Evolutionary conservation across 1,140 invertebrate species (phyloP).

Genomic region (Drosophila kikkawai): DNA sequence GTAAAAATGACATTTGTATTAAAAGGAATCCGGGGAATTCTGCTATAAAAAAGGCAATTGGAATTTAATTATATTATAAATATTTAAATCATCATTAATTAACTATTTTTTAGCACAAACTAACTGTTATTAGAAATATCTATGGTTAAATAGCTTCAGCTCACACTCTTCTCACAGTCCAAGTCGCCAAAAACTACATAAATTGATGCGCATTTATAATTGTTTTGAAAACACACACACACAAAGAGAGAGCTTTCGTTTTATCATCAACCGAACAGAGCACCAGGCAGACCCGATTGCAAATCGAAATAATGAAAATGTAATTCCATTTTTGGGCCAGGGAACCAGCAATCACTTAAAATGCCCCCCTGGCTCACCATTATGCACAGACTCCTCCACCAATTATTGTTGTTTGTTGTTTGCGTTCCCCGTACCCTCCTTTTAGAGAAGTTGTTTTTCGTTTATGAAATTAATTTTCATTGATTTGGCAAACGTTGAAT

Average conservation of each 20-base stretch:
- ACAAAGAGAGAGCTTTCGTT: conserved; percentile 11
- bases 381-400: conserved; percentile 18
- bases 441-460: conserved; percentile 49
- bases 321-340: conserved; percentile 64
- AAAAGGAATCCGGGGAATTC: too few relatives aligned
- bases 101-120: not conserved
- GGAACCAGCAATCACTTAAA: conserved; percentile 58
- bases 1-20: too few relatives aligned
- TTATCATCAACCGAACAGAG: conserved; percentile 45
- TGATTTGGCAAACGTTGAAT: conserved; percentile 83
- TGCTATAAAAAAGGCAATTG: too few relatives aligned
- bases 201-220: conserved; percentile 81
- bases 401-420: conserved; percentile 45
- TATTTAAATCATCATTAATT: too few relatives aligned
- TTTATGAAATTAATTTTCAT: conserved; percentile 81
- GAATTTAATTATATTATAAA: too few relatives aligned
- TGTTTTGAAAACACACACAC: conserved; percentile 54
- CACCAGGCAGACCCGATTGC: conserved; percentile 21
- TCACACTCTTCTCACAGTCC: not conserved
- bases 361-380: not conserved
- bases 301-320: conserved; percentile 76
- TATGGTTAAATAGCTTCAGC: too few relatives aligned
- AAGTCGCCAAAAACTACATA: conserved; percentile 45
- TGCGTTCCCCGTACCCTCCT: not conserved
- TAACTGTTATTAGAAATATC: not conserved